These are phyloP conservation scores for Orchestes rusci DNA, from an alignment of 2,888 invertebrate species.

Conservation along the genomic window DNA sequence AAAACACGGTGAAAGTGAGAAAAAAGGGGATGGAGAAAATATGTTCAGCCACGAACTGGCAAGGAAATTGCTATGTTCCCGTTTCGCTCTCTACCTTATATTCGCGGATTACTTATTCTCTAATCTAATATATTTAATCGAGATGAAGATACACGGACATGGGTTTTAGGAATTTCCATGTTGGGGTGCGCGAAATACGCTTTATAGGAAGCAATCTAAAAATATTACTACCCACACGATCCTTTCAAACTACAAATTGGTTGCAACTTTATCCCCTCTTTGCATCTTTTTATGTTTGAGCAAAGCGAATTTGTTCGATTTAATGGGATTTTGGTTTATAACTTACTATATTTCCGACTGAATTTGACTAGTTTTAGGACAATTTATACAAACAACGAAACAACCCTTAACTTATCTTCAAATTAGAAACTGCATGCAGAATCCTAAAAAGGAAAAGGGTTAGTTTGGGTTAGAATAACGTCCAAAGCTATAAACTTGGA, in stretches of 20 bases:
- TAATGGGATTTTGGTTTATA: too few species aligned
- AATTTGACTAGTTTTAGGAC: too few species aligned
- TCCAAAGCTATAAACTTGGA: too few species aligned
- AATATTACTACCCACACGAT: conserved; percentile 22
- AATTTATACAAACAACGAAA: too few species aligned
- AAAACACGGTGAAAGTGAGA: conserved; percentile 12
- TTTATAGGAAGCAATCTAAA: conserved; percentile 21
- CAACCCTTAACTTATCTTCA: conserved; percentile 2
- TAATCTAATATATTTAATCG: conserved; percentile 34
- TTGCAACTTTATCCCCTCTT: too few species aligned
- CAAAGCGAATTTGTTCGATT: too few species aligned
- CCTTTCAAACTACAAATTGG: too few species aligned
- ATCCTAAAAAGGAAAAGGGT: conserved; percentile 6
- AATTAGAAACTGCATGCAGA: conserved; percentile 3
- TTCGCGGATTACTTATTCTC: conserved; percentile 36
- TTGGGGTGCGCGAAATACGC: conserved; percentile 20
- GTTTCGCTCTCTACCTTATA: conserved; percentile 29
- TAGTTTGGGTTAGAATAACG: too few species aligned
- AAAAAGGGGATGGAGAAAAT: conserved; percentile 34
- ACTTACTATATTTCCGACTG: too few species aligned
- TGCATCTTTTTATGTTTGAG: too few species aligned
- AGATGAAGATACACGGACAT: conserved; percentile 25
- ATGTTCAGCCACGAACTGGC: conserved; percentile 38
- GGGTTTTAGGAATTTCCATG: conserved; percentile 20
- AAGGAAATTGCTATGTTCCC: conserved; percentile 39